Evolutionary conservation across 2,888 invertebrate species (phyloP), one percentile per base, ranked within the genome.

Genomic region (Notocelia uddmanniana): DNA sequence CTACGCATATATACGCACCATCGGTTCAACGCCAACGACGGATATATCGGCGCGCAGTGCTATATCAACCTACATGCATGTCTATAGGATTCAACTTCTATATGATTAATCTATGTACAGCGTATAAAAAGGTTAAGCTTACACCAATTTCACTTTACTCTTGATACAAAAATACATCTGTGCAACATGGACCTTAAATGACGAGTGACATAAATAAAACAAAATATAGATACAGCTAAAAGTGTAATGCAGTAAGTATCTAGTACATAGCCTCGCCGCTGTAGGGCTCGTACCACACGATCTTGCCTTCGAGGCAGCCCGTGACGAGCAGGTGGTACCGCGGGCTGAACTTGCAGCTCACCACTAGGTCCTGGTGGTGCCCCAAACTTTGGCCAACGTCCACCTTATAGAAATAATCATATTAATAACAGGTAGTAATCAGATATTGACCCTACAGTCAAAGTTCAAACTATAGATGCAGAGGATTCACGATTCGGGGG

Each of bases 281-380:
- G 74, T 84, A 89, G 0, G 98, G 98, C 83, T 97, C 97, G 89
- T 98, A 97, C 97, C 98, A 98, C 58, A 97, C 96, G 72, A 98
- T 96, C 84, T 97, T 96, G 31, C 98, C 98, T 74, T 96, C 96
- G 58, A 98, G 95, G 88, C 98, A 98, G 18, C 99, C 99, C 19
- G 98, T 97, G 50, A 98, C 98, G 48, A 98, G 94, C 77, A 98
- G 94, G 81, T 97, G 97, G 86, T 98, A 97, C 31, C 95, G 95
- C 0, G 98, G 98, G 75, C 97, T 98, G 89, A 98, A 98, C 88
- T 97, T 97, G 77, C 98, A 97, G 85, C 98, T 97, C 66, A 98
- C 96, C 21, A 98, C 98, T 73, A 97, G 96, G 82, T 97, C 97
- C 63, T 95, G 94, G 86, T 98, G 98, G 52, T 89, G 83, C 80